Base-by-base conservation (phyloP, 2,113 vertebrate genomes). In the Etia nguti region DNA sequence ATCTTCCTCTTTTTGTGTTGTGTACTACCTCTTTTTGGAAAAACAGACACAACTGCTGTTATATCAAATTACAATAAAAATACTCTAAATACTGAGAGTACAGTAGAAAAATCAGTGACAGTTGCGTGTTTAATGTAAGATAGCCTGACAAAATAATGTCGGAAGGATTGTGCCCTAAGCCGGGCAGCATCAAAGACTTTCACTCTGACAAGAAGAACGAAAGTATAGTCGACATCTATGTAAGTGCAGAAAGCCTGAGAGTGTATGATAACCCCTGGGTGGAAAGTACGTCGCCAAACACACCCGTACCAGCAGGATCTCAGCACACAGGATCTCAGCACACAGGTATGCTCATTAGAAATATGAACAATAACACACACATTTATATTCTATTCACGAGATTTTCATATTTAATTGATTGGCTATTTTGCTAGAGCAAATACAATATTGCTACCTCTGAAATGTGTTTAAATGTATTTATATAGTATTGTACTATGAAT, bases 241-340 rank as follows among this genome's bases (percentile, higher is more conserved):
- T 94, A n/a, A 95, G 90, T 43, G 68, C 84, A 48, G 94, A 95
- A 22, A 94, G 92, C 86, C 84, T 94, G 60, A 88, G 5, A 68
- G 88, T 94, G 38, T 89, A 43, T 57, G 91, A 94, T 1, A 88
- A 55, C 22, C 93, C 91, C 13, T 93, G 93, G 94, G 24, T 89
- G 83, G 90, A 91, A 65, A 16, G 8, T 59, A 20, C 1, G 0
- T 34, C 84, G 20, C 29, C 83, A 70, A 48, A 60, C 70, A 13
- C 31, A 82, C 31, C 70, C 3, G 46, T 8, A 79, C 38, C 52
- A 48, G 31, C 59, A 62, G 65, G 34, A 7, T 2, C 11, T 50
- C 88, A 62, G 22, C 85, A 80, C 4, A 8, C 54, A 88, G 90
- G 93, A 7, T 2, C 11, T 50, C 88, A 62, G 22, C 85, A 80